These are phyloP conservation scores for Dascyllus trimaculatus DNA, from an alignment of 2,113 vertebrate species.

Conservation along the genomic window DNA sequence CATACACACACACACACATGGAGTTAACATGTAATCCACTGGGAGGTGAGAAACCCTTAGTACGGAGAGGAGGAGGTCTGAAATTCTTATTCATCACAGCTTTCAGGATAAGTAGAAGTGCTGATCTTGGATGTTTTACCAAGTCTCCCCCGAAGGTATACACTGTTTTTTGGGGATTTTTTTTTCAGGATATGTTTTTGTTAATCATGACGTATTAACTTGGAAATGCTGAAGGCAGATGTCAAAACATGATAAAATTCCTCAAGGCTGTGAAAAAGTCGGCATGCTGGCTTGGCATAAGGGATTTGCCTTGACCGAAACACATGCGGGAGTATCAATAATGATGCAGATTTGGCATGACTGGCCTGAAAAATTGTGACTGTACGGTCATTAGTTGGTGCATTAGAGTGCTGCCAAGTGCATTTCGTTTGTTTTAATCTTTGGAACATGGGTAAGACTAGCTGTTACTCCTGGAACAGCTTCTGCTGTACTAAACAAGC, in stretches of 20 bases:
- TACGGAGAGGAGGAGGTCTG: slow-evolving; percentile 28
- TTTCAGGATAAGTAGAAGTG: slow-evolving; percentile 61
- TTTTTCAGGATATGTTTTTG: slow-evolving; percentile 38
- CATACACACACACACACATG: slow-evolving; percentile 31
- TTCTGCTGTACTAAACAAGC: not conserved
- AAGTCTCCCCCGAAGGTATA: slow-evolving; percentile 41
- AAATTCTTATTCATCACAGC: slow-evolving; percentile 52
- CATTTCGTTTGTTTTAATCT: slow-evolving; percentile 4
- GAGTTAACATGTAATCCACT: slow-evolving; percentile 67
- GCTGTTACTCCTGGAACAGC: not conserved
- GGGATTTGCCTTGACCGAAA: not conserved
- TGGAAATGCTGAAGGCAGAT: slow-evolving; percentile 36
- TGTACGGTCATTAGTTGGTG: not conserved
- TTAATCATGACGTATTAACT: slow-evolving; percentile 47
- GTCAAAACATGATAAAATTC: slow-evolving; percentile 22
- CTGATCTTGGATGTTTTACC: slow-evolving; percentile 65
- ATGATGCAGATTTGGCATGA: not conserved
- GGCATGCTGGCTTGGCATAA: not conserved
- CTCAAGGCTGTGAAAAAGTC: slow-evolving; percentile 7
- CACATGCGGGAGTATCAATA: not conserved
- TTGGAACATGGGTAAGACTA: not conserved
- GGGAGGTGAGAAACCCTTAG: slow-evolving; percentile 44
- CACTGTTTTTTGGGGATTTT: not conserved
- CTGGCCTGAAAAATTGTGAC: not conserved
- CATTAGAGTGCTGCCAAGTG: not conserved